Evolutionary conservation across 1,140 invertebrate genomes (phyloP).

Genomic region (Sesamia nonagrioides): DNA sequence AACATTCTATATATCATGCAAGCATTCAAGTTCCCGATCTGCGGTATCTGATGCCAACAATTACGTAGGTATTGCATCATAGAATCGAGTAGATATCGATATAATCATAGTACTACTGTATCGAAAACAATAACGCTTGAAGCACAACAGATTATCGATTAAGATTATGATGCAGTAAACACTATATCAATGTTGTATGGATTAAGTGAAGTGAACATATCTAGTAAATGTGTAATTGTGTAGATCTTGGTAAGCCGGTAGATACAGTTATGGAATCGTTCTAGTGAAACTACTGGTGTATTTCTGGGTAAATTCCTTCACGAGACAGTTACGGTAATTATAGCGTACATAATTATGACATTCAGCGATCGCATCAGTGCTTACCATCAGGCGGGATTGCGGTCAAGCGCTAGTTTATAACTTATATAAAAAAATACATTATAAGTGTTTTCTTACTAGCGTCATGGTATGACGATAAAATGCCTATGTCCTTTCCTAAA

Average conservation of each 20-base stretch:
- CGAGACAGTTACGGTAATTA: too few species aligned
- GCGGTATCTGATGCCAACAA: slow-evolving; percentile 11
- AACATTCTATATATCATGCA: slow-evolving; percentile 5
- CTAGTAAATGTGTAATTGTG: not conserved
- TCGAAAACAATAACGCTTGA: slow-evolving; percentile 34
- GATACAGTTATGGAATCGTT: slow-evolving; percentile 24
- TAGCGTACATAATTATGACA: too few species aligned
- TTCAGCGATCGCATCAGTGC: too few species aligned
- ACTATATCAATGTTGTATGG: slow-evolving; percentile 36
- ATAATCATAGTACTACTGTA: slow-evolving; percentile 27
- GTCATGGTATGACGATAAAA: too few species aligned
- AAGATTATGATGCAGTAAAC: slow-evolving; percentile 34
- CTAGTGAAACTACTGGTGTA: slow-evolving; percentile 10
- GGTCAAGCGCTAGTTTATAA: too few species aligned
- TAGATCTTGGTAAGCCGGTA: slow-evolving; percentile 23
- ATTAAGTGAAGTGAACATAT: slow-evolving; percentile 38
- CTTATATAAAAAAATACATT: too few species aligned
- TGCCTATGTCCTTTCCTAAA: too few species aligned
- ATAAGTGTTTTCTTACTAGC: too few species aligned
- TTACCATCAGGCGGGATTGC: too few species aligned
- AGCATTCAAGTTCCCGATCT: slow-evolving; percentile 17
- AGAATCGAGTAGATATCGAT: slow-evolving; percentile 17
- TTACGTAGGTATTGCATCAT: slow-evolving; percentile 27
- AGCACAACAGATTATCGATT: slow-evolving; percentile 24
- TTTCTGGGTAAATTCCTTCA: not conserved